phyloP scores from a whole-genome alignment of 1,140 invertebrate species.

The Ptiloglossa arizonensis region DNA sequence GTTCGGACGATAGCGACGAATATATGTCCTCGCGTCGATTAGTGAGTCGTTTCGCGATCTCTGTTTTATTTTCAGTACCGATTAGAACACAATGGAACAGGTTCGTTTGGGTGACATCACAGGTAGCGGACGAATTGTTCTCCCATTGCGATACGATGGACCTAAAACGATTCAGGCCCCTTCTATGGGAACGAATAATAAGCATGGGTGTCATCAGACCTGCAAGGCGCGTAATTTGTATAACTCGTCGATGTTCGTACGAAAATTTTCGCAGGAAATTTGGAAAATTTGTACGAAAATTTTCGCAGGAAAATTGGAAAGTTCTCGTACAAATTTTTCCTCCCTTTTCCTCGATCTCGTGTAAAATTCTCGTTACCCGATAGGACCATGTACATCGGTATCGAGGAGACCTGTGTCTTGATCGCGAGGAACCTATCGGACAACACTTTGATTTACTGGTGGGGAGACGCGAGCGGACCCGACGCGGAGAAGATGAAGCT shows the following conservation, averaged over 20 bases:
- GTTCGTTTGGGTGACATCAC: neutral
- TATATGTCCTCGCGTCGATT: neutral
- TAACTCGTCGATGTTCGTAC: neutral
- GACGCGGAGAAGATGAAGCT: conserved; percentile 22
- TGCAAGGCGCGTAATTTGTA: conserved; percentile 2
- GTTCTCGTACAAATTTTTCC: no score
- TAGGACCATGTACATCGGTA: conserved; percentile 28
- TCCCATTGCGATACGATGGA: conserved; percentile 17
- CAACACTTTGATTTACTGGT: neutral
- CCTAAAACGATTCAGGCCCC: neutral
- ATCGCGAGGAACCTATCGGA: conserved; percentile 7
- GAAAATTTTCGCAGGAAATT: neutral
- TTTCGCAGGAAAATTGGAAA: no score
- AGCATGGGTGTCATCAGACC: conserved; percentile 31
- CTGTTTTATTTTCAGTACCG: neutral
- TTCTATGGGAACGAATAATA: conserved; percentile 1
- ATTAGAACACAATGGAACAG: neutral
- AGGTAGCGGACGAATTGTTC: conserved; percentile 31
- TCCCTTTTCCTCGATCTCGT: no score
- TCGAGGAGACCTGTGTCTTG: conserved; percentile 20
- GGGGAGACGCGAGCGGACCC: conserved; percentile 26
- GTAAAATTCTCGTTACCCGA: no score
- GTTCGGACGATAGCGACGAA: neutral
- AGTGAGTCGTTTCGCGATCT: neutral
- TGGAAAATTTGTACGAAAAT: no score